A percentile compares a stretch with the other conserved stretches of the same genome.
phyloP scores from a whole-genome alignment of 2,888 invertebrate genomes.

The Erynnis tages region DNA sequence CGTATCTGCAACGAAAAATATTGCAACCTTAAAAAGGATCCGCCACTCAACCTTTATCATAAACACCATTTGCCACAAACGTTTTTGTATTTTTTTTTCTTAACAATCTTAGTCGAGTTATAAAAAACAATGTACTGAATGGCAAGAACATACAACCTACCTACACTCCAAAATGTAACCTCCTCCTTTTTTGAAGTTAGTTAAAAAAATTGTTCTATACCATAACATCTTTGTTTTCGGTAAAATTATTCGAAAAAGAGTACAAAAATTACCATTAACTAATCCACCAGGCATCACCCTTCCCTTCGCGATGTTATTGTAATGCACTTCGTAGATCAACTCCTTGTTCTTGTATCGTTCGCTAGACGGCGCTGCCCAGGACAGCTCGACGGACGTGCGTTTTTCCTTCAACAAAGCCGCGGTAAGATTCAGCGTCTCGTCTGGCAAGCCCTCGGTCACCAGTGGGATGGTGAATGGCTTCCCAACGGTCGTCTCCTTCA shows the following conservation, averaged over 20 bases:
- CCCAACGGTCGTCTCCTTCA: slow-evolving; percentile 80
- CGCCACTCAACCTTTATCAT: no score
- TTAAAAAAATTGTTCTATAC: no score
- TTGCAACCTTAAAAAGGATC: no score
- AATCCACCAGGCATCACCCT: slow-evolving; percentile 62
- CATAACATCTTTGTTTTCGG: no score
- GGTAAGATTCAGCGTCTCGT: slow-evolving; percentile 76
- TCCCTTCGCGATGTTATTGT: slow-evolving; percentile 72
- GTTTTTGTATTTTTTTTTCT: no score
- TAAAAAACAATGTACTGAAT: no score
- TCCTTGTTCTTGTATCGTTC: slow-evolving; percentile 67
- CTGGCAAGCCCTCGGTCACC: slow-evolving; percentile 69
- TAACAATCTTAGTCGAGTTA: no score
- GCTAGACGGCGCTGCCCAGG: slow-evolving; percentile 84
- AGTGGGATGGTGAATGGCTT: slow-evolving; percentile 70
- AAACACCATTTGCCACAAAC: no score
- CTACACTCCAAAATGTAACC: no score
- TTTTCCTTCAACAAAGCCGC: slow-evolving; percentile 75
- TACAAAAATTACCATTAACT: slow-evolving; percentile 75
- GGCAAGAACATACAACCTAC: no score
- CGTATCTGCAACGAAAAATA: slow-evolving; percentile 44
- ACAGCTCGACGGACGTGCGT: slow-evolving; percentile 83
- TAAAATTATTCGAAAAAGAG: no score
- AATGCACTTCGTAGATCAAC: slow-evolving; percentile 86
- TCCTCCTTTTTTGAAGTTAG: no score